Base-by-base conservation (phyloP, 2,888 invertebrate species). In the Ptycholaimellus sp. region DNA sequence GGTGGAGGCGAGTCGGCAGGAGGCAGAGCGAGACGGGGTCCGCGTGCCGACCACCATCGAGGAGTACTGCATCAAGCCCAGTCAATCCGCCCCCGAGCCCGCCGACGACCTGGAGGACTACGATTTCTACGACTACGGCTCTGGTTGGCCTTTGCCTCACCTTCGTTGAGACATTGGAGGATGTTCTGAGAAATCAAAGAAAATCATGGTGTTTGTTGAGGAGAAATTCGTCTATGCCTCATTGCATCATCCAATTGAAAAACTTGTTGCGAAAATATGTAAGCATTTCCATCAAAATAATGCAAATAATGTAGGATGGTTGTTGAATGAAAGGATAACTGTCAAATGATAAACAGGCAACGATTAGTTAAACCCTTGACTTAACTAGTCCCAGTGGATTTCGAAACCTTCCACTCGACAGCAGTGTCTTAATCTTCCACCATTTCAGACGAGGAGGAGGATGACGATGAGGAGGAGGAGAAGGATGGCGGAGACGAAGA, bases 11-110 rank as follows among this genome's bases (percentile, higher is more conserved):
- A 87, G 90, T 23, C 76, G 83, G 56, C 72, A 74, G 35, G 90
- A 93, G 47, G 96, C 96, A 1, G 83, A 83, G 59, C 76, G 78
- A 46, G 96, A 96, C 63, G 85, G 85, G 46, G 83, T 96, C 45
- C 76, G 76, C 37, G 93, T 96, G 50, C 96, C 93, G 11, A 72
- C 80, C 51, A 96, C 96, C 2, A 67, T 93, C 58, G 93, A 96
- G 68, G 96, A 96, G 62, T 93, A 93, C 64, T 90, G 90, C 65
- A 79, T 93, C 57, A 67, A 65, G 44, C 77, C 81, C n/a, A n/a
- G n/a, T n/a, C n/a, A n/a, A n/a, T n/a, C n/a, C 32, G 74, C 76
- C 62, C 76, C 80, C 48, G 79, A 80, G 65, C 75, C 79, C 11
- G 71, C 73, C 49, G 76, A 79, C 23, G 76, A 77, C 46, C 55